Base-by-base conservation (phyloP, 2,888 invertebrate genomes). In the Oscheius myriophilus region DNA sequence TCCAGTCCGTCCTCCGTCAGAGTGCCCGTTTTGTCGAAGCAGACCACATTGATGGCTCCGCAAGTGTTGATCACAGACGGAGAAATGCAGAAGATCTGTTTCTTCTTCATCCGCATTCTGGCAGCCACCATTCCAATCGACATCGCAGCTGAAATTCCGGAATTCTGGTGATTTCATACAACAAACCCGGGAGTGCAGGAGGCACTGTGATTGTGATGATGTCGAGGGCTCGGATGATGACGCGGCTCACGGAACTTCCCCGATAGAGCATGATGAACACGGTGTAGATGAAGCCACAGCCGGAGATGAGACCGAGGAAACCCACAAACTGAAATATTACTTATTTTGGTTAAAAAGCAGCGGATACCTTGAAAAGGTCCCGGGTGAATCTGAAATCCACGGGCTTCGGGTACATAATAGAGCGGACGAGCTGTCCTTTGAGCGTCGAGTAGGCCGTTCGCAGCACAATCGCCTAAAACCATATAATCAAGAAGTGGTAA, bases 191-290 rank as follows among this genome's bases (percentile, higher is more conserved):
- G 57, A 95, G 88, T 14, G 95, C 94, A 9, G 95, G 95, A 0
- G 95, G 95, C 39, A 95, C 93, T 16, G 94, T 93, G 79, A 95
- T 94, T 0, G 95, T 95, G 76, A 96, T 92, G 69, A 95, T 92
- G 87, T 95, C 95, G 75, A 95, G 88, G 1, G 93, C 92, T 57
- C 94, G 91, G 51, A 94, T 89, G 4, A 92, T 88, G 79, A 93
- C 91, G 23, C 68, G 77, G 46, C 74, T 71, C 14, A 79, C 3
- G 1, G 72, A 57, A 39, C 66, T 72, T 21, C 82, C 83, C 3
- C 82, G 73, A 6, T 57, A 54, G 25, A 93, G 92, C 91, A 95
- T 96, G 4, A 93, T 90, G 1, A 93, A 90, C 26, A 96, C 90
- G 0, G 96, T 96, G 86, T 96, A 96, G 63, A 76, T 23, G 62